Conservation (phyloP, 1,140 invertebrate species). For the Euura lappo region DNA sequence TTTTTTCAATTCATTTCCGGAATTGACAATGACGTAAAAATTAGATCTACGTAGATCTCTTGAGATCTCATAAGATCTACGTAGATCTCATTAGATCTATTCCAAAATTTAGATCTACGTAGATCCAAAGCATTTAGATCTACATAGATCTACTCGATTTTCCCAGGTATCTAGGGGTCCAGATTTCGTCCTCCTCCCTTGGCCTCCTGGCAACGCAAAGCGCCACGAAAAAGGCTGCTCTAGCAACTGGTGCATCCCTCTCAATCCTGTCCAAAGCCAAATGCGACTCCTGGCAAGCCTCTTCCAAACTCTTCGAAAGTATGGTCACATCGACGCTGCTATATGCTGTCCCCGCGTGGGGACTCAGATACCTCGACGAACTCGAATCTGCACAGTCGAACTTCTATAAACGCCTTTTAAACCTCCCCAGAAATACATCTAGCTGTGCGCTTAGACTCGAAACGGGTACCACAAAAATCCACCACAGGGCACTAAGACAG, state of each 20-base stretch:
- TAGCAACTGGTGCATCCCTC: conserved; percentile 9
- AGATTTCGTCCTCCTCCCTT: conserved; percentile 11
- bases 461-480: not conserved
- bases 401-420: conserved; percentile 12
- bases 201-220: conserved; percentile 5
- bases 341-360: conserved; percentile 20
- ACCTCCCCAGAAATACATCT: not conserved
- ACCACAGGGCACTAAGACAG: not conserved
- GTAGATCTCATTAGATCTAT: too few species aligned
- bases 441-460: not conserved
- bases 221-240: conserved; percentile 11
- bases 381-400: conserved; percentile 8
- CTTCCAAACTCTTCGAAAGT: conserved; percentile 17
- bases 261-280: conserved; percentile 12
- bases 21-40: too few species aligned
- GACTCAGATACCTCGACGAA: conserved; percentile 14
- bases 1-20: too few species aligned
- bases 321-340: conserved; percentile 17
- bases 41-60: too few species aligned
- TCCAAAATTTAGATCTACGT: too few species aligned
- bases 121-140: too few species aligned
- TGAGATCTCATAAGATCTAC: too few species aligned
- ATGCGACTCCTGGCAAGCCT: conserved; percentile 15
- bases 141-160: too few species aligned
- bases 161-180: conserved; percentile 18